phyloP scores from a whole-genome alignment of 2,797 vertebrate species.

The Tarsius wallacei region DNA sequence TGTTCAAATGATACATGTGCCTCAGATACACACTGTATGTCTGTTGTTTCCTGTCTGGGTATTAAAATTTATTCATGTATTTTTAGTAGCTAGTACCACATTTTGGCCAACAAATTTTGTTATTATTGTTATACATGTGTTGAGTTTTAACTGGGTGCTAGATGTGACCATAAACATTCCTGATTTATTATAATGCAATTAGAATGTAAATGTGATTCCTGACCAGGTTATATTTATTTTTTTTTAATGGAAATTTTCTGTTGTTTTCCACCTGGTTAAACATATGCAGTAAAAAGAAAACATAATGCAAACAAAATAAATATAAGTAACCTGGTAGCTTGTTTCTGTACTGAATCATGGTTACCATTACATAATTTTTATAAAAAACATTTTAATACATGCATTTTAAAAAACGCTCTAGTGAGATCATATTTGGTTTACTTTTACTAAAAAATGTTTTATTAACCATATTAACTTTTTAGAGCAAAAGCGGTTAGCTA shows the following conservation, averaged over 20 bases:
- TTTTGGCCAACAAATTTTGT: slow-evolving; percentile 82
- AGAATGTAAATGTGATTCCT: slow-evolving; percentile 72
- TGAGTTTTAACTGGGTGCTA: slow-evolving; percentile 77
- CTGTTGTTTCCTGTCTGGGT: slow-evolving; percentile 74
- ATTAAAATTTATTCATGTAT: slow-evolving; percentile 80
- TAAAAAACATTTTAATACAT: slow-evolving; percentile 28
- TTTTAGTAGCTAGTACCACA: slow-evolving; percentile 84
- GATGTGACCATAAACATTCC: slow-evolving; percentile 70
- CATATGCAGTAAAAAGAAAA: slow-evolving; percentile 74
- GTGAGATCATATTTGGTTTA: slow-evolving; percentile 36
- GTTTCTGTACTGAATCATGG: slow-evolving; percentile 60
- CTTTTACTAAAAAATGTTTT: slow-evolving; percentile 60
- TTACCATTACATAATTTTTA: slow-evolving; percentile 61
- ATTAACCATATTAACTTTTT: slow-evolving; percentile 47
- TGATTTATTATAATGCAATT: slow-evolving; percentile 67
- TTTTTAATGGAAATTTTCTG: slow-evolving; percentile 66
- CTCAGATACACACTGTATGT: slow-evolving; percentile 74
- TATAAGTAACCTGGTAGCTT: slow-evolving; percentile 70
- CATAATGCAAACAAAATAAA: slow-evolving; percentile 72
- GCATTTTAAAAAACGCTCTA: slow-evolving; percentile 30
- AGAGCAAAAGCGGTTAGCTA: background rate
- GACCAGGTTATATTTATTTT: slow-evolving; percentile 71
- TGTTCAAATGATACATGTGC: slow-evolving; percentile 83
- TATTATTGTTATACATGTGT: slow-evolving; percentile 78
- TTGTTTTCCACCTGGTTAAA: slow-evolving; percentile 79